phyloP scores from a whole-genome alignment of 1,140 invertebrate genomes.

The Phenacoccus solenopsis region DNA sequence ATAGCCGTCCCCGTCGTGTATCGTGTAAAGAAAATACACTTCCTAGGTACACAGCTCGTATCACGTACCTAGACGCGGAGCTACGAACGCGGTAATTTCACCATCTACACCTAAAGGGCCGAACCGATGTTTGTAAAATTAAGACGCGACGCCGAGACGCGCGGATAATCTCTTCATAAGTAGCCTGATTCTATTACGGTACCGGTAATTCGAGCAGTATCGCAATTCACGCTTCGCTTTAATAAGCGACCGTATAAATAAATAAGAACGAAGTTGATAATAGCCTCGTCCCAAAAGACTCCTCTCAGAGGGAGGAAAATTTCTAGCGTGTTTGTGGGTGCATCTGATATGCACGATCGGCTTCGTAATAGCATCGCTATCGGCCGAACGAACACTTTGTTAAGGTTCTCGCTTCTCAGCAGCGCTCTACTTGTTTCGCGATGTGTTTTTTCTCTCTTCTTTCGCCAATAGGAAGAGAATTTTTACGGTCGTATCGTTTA shows the following conservation, averaged over 20 bases:
- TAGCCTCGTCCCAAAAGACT: not conserved
- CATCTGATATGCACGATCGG: slow-evolving; percentile 13
- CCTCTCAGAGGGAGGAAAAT: not conserved
- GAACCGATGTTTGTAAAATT: not conserved
- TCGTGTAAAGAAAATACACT: no score
- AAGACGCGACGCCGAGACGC: not conserved
- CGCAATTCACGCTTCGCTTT: slow-evolving; percentile 7
- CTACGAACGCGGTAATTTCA: no score
- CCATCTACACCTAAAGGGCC: no score
- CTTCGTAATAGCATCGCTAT: not conserved
- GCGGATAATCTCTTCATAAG: not conserved
- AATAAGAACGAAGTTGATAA: not conserved
- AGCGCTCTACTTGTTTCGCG: not conserved
- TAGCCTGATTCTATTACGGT: not conserved
- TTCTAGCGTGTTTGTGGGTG: not conserved
- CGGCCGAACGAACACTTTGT: no score
- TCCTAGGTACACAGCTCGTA: no score
- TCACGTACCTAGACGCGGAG: no score
- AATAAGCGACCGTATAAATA: slow-evolving; percentile 8
- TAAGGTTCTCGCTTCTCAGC: no score
- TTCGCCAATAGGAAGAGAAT: no score
- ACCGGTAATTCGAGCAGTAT: not conserved
- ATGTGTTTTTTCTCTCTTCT: no score
- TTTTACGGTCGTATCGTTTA: slow-evolving; percentile 1
- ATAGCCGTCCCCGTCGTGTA: no score